Base-by-base conservation (phyloP, 2,797 vertebrate genomes). In the Remorina albescens region DNA sequence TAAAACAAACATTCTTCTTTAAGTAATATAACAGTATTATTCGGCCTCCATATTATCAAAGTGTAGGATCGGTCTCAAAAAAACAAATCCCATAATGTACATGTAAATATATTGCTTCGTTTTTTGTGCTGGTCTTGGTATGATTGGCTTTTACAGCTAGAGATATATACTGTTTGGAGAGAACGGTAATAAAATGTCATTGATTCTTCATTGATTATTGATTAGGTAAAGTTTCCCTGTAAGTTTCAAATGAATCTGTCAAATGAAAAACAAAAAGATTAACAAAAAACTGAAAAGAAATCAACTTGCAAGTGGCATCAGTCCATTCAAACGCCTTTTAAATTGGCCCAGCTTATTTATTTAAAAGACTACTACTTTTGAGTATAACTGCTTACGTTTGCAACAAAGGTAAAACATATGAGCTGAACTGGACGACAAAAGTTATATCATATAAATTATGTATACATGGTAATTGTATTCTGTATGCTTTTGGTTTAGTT, bases 381-480 rank as follows among this genome's bases (percentile, higher is more conserved):
- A 9, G 47, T 21, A 5, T 65, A 68, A 67, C 76, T 46, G 65
- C 26, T 13, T 39, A 37, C 26, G 44, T 15, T 21, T 59, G 3
- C 3, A 13, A 7, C 21, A n/a, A 58, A 37, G 9, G 3, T 41
- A 54, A 37, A 67, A 32, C 25, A 51, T 19, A 26, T 41, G 1
- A 21, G 4, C 32, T 51, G 23, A 39, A 50, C 16, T 11, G 25
- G 16, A 51, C 23, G 49, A 28, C 13, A 25, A 11, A 49, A 6
- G 6, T 15, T 28, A 6, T 12, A 19, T 51, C 49, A 21, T 18
- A 54, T 37, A 21, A 36, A 16, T 5, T 69, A 13, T 36, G 46
- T 42, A 15, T 59, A 19, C 55, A 59, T 59, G 11, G 1, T 21
- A 5, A 4, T 57, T n/a, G 6, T 30, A 39, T 63, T 83, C 30